These are phyloP conservation scores for Limnephilus marmoratus DNA, from an alignment of 2,888 invertebrate genomes.

Conservation along the genomic window DNA sequence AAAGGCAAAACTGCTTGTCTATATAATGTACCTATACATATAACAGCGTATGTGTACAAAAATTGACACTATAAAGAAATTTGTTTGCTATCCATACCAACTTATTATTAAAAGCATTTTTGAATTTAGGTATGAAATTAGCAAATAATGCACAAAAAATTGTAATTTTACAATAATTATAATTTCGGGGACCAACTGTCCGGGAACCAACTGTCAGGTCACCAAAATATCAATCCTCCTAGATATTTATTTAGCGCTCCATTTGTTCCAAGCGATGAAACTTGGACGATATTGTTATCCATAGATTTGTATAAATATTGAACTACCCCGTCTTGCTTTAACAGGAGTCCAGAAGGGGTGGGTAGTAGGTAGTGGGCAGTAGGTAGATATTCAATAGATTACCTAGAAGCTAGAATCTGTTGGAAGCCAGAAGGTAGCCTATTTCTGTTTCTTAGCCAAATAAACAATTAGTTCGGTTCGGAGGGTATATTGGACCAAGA, in stretches of 20 bases:
- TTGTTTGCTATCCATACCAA: no score
- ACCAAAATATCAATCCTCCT: background rate
- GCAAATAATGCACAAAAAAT: no score
- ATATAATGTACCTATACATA: no score
- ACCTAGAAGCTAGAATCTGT: background rate
- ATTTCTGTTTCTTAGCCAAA: background rate
- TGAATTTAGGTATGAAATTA: no score
- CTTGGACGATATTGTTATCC: conserved; percentile 31
- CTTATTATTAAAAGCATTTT: no score
- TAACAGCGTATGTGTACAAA: no score
- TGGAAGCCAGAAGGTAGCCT: background rate
- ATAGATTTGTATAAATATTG: conserved; percentile 31
- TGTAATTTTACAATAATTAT: no score
- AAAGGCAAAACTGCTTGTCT: no score
- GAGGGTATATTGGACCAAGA: conserved; percentile 29
- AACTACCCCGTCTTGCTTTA: background rate
- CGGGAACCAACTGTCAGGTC: no score
- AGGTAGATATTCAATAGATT: background rate
- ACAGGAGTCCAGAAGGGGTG: background rate
- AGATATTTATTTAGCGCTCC: background rate
- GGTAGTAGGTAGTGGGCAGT: background rate
- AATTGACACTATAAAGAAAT: no score
- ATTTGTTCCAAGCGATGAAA: background rate
- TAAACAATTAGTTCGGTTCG: conserved; percentile 36
- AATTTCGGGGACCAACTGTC: no score